Evolutionary conservation across 1,140 invertebrate species (phyloP).

Genomic region (Temnothorax longispinosus): DNA sequence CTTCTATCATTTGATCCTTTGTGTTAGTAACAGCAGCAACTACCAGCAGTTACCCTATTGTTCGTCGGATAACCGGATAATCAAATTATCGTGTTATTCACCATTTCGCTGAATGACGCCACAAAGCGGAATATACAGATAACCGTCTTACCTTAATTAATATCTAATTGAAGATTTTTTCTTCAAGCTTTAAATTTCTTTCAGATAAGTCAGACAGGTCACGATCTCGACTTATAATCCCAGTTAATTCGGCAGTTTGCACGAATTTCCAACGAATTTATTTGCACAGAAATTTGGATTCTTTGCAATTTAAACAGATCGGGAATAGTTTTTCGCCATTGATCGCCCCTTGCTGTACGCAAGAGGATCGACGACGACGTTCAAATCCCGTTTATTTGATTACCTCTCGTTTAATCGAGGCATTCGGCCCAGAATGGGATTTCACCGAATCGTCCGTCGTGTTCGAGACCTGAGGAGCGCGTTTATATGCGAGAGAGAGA

Average conservation of each 20-base stretch:
- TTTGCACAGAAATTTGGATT: conserved; percentile 36
- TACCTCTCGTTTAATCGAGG: conserved; percentile 73
- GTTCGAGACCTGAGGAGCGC: conserved; percentile 45
- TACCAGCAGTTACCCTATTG: conserved; percentile 79
- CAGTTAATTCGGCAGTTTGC: neutral
- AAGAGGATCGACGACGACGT: conserved; percentile 64
- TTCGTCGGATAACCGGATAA: conserved; percentile 73
- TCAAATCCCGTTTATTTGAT: conserved; percentile 77
- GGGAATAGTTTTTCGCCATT: conserved; percentile 57
- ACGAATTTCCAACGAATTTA: conserved; percentile 34
- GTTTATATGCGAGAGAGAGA: conserved; percentile 56
- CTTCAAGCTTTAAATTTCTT: conserved; percentile 13
- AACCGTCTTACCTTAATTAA: conserved; percentile 78
- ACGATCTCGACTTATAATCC: neutral
- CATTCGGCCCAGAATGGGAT: conserved; percentile 65
- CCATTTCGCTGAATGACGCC: conserved; percentile 47
- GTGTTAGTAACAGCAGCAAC: conserved; percentile 69
- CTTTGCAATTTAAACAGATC: conserved; percentile 55
- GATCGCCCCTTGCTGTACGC: conserved; percentile 30
- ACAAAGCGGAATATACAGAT: conserved; percentile 56
- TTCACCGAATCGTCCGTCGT: conserved; percentile 57
- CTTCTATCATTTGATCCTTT: conserved; percentile 73
- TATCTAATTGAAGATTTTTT: conserved; percentile 74
- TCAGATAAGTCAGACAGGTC: neutral
- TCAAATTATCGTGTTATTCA: conserved; percentile 78